phyloP scores from a whole-genome alignment of 2,113 vertebrate genomes.

The Corythornis cristatus region DNA sequence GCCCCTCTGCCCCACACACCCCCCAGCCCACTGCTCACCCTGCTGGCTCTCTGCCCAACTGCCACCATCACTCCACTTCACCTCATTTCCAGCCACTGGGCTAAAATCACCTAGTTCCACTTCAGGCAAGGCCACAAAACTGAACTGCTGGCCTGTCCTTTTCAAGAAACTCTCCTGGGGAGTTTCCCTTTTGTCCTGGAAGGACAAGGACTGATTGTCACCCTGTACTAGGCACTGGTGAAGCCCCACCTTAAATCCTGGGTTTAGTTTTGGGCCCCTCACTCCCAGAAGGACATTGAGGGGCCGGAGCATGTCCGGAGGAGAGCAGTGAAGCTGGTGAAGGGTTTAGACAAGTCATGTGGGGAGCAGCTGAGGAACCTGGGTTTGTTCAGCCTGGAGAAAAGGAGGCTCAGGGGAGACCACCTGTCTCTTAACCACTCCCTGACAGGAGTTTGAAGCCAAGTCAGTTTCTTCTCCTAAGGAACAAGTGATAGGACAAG shows the following conservation, averaged over 20 bases:
- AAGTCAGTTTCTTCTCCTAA: background rate
- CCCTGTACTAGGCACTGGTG: background rate
- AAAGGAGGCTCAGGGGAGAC: background rate
- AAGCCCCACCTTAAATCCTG: background rate
- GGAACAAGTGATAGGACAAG: background rate
- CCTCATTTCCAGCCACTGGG: accelerated
- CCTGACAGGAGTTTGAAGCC: background rate
- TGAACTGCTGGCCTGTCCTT: background rate
- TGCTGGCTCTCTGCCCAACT: background rate
- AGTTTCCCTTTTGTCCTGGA: background rate
- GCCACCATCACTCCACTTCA: accelerated
- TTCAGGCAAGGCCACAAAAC: background rate
- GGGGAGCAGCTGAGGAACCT: background rate
- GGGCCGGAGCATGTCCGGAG: background rate
- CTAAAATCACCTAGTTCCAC: background rate
- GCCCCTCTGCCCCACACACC: background rate
- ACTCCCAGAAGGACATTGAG: background rate
- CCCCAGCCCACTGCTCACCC: background rate
- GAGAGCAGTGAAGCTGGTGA: background rate
- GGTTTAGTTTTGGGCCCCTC: background rate
- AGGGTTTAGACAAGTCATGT: background rate
- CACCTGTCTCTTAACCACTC: background rate
- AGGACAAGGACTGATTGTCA: background rate
- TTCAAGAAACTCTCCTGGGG: background rate
- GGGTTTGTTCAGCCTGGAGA: background rate